phyloP scores from a whole-genome alignment of 1,140 invertebrate genomes.

The Periplaneta americana region DNA sequence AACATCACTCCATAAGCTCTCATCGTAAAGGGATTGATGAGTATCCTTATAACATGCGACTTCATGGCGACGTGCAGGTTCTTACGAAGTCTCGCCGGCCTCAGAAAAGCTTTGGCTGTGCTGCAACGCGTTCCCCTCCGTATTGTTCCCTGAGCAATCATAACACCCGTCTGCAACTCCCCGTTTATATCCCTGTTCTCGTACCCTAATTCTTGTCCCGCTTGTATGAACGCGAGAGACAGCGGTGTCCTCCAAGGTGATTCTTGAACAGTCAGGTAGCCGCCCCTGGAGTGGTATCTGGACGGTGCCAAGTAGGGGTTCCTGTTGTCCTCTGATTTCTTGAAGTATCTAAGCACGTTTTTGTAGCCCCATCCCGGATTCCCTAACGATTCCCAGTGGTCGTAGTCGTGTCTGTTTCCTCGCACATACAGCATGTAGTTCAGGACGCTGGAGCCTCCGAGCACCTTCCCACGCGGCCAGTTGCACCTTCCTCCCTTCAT shows the following conservation, averaged over 20 bases:
- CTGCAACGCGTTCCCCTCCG: constrained; percentile 79
- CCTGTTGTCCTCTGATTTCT: constrained; percentile 83
- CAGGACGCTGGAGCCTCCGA: constrained; percentile 85
- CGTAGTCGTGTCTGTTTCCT: constrained; percentile 79
- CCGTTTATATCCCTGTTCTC: constrained; percentile 84
- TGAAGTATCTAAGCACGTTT: constrained; percentile 83
- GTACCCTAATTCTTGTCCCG: constrained; percentile 82
- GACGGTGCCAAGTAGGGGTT: constrained; percentile 69
- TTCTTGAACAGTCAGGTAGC: constrained; percentile 76
- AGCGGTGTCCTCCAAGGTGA: constrained; percentile 77
- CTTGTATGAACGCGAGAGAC: constrained; percentile 76
- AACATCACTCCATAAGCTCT: constrained; percentile 71
- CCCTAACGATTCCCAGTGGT: constrained; percentile 82
- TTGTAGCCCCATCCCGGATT: constrained; percentile 87
- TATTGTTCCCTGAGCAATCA: constrained; percentile 87
- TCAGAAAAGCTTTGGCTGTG: constrained; percentile 83
- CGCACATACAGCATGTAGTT: constrained; percentile 96
- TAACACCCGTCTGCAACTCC: constrained; percentile 74
- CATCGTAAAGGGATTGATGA: constrained; percentile 65
- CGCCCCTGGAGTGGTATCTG: constrained; percentile 67
- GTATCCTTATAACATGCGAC: constrained; percentile 63
- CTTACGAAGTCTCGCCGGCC: constrained; percentile 64
- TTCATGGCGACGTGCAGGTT: constrained; percentile 78
- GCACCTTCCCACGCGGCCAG: constrained; percentile 77
- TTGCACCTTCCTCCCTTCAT: constrained; percentile 63